Evolutionary conservation across 2,888 invertebrate species (phyloP).

Genomic region (Baccha elongata): DNA sequence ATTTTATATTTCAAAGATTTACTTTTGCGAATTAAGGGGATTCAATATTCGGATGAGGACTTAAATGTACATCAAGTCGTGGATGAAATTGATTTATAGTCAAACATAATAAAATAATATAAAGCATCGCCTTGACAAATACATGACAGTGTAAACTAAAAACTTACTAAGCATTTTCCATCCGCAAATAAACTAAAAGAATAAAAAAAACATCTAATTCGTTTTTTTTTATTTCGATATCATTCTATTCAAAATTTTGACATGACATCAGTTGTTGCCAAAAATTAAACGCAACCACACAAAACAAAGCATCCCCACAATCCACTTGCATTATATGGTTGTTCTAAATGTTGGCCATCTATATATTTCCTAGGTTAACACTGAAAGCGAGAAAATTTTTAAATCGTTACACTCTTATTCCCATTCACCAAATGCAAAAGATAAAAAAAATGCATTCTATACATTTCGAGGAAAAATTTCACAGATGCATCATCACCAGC

Average conservation of each 20-base stretch:
- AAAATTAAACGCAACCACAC: neutral
- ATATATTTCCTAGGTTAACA: conserved; percentile 66
- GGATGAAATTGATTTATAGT: conserved; percentile 44
- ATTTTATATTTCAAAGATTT: no score
- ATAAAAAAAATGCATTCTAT: conserved; percentile 1
- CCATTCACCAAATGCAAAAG: neutral
- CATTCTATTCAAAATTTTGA: conserved; percentile 8
- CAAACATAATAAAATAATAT: conserved; percentile 24
- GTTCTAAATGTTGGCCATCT: conserved; percentile 47
- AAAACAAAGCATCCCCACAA: neutral
- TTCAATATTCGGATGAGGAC: no score
- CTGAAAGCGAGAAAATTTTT: conserved; percentile 36
- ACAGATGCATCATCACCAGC: conserved; percentile 43
- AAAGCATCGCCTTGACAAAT: conserved; percentile 38
- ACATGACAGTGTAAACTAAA: conserved; percentile 44
- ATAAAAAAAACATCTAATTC: neutral
- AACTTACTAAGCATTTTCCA: conserved; percentile 17
- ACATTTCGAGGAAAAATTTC: conserved; percentile 11
- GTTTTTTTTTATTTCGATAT: conserved; percentile 4
- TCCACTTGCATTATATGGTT: neutral
- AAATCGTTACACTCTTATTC: conserved; percentile 12
- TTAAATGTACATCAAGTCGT: neutral
- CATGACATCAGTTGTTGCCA: conserved; percentile 10
- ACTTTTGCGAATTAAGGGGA: no score
- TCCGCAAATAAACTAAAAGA: neutral